Conservation (phyloP, 2,888 invertebrate species). For the Ligdia adustata region DNA sequence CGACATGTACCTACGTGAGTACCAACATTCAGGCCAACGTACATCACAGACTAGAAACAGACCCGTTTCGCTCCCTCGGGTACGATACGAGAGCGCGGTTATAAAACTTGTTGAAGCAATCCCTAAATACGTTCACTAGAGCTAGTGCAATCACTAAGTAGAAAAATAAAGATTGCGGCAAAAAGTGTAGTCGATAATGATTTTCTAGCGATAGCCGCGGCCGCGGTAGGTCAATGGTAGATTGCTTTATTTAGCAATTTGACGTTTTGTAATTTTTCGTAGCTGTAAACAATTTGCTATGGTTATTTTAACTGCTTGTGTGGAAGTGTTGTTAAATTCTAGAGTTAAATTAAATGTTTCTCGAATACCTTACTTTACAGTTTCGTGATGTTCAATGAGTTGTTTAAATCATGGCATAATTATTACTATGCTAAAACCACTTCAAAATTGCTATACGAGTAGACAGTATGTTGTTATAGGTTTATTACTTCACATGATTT, state of each 20-base stretch:
- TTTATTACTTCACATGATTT: no score
- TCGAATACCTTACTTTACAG: no score
- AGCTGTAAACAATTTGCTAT: constrained; percentile 13
- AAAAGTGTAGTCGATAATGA: constrained; percentile 3
- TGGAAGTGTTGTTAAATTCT: not conserved
- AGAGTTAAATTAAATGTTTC: not conserved
- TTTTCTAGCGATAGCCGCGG: constrained; percentile 27
- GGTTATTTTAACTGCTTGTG: constrained; percentile 6
- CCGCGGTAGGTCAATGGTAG: constrained; percentile 13
- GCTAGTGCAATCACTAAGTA: constrained; percentile 13
- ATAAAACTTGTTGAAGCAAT: not conserved
- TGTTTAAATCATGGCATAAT: no score
- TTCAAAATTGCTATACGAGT: not conserved
- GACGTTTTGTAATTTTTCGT: constrained; percentile 19
- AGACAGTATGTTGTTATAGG: not conserved
- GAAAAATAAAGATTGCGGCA: constrained; percentile 17
- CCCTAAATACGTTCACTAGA: constrained; percentile 6
- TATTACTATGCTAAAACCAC: no score
- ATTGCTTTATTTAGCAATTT: constrained; percentile 20
- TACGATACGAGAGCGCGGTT: not conserved
- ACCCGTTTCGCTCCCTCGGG: no score
- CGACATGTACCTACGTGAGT: no score
- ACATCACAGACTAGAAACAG: no score
- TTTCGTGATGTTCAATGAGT: no score
- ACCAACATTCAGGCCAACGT: no score